These are phyloP conservation scores for Callosobruchus maculatus DNA, from an alignment of 2,888 invertebrate species.

Conservation along the genomic window DNA sequence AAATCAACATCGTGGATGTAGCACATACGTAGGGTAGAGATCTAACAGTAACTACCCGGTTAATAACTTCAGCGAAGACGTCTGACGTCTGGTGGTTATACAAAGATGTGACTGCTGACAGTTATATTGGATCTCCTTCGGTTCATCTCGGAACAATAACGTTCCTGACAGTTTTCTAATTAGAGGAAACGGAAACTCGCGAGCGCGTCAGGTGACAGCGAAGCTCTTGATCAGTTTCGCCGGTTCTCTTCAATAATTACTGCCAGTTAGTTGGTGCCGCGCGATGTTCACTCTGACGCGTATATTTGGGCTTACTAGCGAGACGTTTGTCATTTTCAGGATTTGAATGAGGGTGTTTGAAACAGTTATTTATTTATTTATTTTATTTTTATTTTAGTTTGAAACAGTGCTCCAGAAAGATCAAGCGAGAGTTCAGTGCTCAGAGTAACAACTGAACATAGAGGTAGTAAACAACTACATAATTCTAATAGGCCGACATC, in stretches of 20 bases:
- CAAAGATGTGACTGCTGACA: conserved; percentile 39
- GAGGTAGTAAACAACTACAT: no score
- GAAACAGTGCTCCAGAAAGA: no score
- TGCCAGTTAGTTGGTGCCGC: no score
- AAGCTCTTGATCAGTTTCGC: conserved; percentile 30
- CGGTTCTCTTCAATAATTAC: neutral
- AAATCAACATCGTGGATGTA: no score
- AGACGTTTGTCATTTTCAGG: neutral
- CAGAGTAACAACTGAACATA: no score
- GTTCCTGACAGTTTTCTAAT: conserved; percentile 39
- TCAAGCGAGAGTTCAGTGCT: no score
- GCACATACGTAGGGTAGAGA: neutral
- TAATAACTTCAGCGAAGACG: conserved; percentile 9
- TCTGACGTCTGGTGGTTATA: conserved; percentile 23
- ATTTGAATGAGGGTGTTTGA: neutral
- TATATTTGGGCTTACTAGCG: neutral
- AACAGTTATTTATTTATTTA: no score
- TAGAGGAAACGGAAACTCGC: conserved; percentile 26
- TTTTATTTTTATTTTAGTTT: no score
- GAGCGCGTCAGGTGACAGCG: conserved; percentile 23
- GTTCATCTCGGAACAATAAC: conserved; percentile 13
- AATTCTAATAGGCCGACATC: no score
- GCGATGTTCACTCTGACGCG: neutral
- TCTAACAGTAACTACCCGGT: neutral
- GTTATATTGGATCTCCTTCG: conserved; percentile 40